A percentile compares a stretch with the other conserved stretches of the same genome.
phyloP scores from a whole-genome alignment of 2,888 invertebrate species.

The Anaspis maculata region DNA sequence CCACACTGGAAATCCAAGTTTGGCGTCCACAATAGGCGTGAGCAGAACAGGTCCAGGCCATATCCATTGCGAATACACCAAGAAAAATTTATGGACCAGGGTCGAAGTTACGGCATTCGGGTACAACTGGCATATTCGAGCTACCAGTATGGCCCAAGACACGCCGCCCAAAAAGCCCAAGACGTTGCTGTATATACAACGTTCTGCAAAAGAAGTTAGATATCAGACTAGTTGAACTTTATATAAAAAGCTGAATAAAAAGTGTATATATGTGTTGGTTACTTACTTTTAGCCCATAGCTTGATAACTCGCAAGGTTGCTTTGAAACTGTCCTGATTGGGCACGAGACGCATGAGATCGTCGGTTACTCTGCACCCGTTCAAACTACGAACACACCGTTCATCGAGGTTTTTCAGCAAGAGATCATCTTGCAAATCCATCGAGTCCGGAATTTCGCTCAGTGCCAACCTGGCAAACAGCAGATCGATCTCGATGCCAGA shows the following conservation, averaged over 20 bases:
- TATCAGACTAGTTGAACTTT: too few species aligned
- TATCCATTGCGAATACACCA: slow-evolving; percentile 96
- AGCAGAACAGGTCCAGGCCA: slow-evolving; percentile 98
- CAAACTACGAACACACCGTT: slow-evolving; percentile 91
- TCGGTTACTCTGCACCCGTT: slow-evolving; percentile 99
- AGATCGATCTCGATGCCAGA: slow-evolving; percentile 98
- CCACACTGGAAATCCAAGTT: slow-evolving; percentile 91
- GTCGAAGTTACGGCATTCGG: slow-evolving; percentile 94
- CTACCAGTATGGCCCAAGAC: slow-evolving; percentile 99
- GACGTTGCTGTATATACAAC: slow-evolving; percentile 97
- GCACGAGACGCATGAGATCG: slow-evolving; percentile 92
- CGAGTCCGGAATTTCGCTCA: slow-evolving; percentile 90
- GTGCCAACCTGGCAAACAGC: slow-evolving; percentile 87
- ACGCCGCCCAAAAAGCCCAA: slow-evolving; percentile 97
- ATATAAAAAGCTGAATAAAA: slow-evolving; percentile 9
- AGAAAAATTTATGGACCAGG: slow-evolving; percentile 95
- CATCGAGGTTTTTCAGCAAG: slow-evolving; percentile 89
- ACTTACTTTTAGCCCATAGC: slow-evolving; percentile 97
- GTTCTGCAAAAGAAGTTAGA: too few species aligned
- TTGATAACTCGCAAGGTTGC: slow-evolving; percentile 91
- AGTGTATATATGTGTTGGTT: slow-evolving; percentile 1
- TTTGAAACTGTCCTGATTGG: slow-evolving; percentile 89
- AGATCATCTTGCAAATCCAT: slow-evolving; percentile 86
- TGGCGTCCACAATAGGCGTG: slow-evolving; percentile 82
- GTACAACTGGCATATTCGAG: slow-evolving; percentile 95